phyloP scores from a whole-genome alignment of 2,113 vertebrate genomes.

The Willisornis vidua region DNA sequence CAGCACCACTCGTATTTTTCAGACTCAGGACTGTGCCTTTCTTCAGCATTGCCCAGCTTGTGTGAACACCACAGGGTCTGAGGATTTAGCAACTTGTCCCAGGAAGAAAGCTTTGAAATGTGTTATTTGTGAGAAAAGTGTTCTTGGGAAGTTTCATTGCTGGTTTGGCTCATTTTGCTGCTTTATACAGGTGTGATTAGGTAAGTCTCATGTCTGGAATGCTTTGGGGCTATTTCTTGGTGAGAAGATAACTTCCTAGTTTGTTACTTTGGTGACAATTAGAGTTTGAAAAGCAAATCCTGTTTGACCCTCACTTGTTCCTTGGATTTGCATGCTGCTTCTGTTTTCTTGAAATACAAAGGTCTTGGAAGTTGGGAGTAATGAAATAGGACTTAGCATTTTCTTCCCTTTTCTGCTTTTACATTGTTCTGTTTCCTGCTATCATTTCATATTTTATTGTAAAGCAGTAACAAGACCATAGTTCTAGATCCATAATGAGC shows the following conservation, averaged over 20 bases:
- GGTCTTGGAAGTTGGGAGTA: neutral
- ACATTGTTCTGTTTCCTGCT: neutral
- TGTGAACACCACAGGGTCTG: neutral
- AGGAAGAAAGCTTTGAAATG: neutral
- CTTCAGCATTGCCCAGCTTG: neutral
- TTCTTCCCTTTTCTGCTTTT: neutral
- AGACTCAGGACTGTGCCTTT: neutral
- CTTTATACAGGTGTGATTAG: neutral
- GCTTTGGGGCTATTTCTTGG: neutral
- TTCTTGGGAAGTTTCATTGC: neutral
- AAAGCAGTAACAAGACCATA: neutral
- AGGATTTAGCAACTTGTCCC: neutral
- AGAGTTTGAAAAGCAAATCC: neutral
- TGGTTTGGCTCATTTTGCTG: slow-evolving; percentile 10
- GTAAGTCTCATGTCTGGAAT: slow-evolving; percentile 44
- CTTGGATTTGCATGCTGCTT: neutral
- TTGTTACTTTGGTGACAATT: neutral
- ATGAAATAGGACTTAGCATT: neutral
- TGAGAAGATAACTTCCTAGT: neutral
- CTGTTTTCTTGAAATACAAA: neutral
- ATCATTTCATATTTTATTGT: neutral
- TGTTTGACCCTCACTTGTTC: neutral
- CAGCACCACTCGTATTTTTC: neutral
- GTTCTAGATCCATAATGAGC: neutral
- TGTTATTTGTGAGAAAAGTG: neutral